Base-by-base conservation (phyloP, 2,888 invertebrate genomes). In the Hyles lineata region DNA sequence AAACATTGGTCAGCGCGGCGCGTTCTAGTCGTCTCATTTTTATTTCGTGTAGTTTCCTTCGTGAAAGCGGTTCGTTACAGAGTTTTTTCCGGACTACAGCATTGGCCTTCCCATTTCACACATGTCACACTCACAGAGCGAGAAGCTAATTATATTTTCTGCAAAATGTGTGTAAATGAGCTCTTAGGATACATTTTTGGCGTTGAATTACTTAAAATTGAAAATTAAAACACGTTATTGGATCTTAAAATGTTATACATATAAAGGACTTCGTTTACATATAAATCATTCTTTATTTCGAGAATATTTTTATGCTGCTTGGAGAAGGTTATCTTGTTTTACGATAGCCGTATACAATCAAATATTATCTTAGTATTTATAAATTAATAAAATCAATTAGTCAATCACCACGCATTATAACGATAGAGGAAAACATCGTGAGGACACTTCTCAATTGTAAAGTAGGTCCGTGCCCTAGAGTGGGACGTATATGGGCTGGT, bases 1-100 rank as follows among this genome's bases (percentile, higher is more conserved):
- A 15, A 67, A 67, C 43, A 67, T 43, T 50, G 50, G 43, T 35
- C 52, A 52, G 55, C 7, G 55, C 21, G 17, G 55, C 59, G 61
- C 60, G 63, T 63, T n/a, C 23, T 29, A 17, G 32, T 25, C 58
- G 55, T 50, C 29, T 55, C 29, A 52, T 63, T 69, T 62, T 77
- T 61, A 69, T 35, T 76, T 82, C 85, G 83, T 80, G 62, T 70
- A 74, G 74, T 80, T 86, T 88, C 87, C 86, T 79, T 74, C 77
- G 74, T 85, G 87, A 87, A 90, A 89, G 84, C 83, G 86, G 82
- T 86, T 89, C 88, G 82, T 88, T 87, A 85, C 78, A 76, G 81
- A 72, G 71, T 81, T 79, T 84, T 85, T 89, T 88, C 89, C 87
- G 84, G 85, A 43, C 74, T 75, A 79, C 77, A 75, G 82, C 85